Conservation (phyloP, 2,888 invertebrate genomes). For the Ennomos quercinarius region DNA sequence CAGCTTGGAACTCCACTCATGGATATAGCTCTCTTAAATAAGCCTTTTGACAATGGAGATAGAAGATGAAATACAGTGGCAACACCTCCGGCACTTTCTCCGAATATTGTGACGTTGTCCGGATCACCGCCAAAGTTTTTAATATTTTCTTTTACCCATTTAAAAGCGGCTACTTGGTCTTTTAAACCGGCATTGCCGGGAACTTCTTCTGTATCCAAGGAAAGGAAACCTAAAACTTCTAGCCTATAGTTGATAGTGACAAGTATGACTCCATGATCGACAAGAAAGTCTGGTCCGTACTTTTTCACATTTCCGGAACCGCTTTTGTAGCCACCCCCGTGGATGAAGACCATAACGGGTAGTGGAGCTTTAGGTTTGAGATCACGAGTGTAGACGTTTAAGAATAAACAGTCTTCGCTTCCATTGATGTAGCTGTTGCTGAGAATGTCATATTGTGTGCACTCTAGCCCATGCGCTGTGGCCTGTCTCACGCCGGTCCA, state of each 20-base stretch:
- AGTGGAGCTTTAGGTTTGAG: constrained; percentile 42
- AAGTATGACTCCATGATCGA: constrained; percentile 79
- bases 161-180: constrained; percentile 59
- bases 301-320: constrained; percentile 69
- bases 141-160: constrained; percentile 60
- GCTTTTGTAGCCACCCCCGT: constrained; percentile 58
- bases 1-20: constrained; percentile 61
- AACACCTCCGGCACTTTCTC: constrained; percentile 61
- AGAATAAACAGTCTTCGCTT: constrained; percentile 59
- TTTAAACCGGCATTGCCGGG: constrained; percentile 86
- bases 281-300: constrained; percentile 83
- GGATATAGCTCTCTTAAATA: constrained; percentile 59
- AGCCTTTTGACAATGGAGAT: constrained; percentile 62
- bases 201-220: constrained; percentile 77
- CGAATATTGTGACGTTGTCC: constrained; percentile 57
- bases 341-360: constrained; percentile 67
- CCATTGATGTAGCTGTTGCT: constrained; percentile 44
- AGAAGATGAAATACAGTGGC: constrained; percentile 51
- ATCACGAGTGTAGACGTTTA: constrained; percentile 60
- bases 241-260: constrained; percentile 62
- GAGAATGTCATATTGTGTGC: constrained; percentile 57
- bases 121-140: constrained; percentile 56
- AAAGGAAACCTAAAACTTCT: constrained; percentile 80
- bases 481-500: constrained; percentile 68
- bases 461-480: constrained; percentile 55